Evolutionary conservation across 1,140 invertebrate species (phyloP).

Genomic region (Drosophila oshimai): DNA sequence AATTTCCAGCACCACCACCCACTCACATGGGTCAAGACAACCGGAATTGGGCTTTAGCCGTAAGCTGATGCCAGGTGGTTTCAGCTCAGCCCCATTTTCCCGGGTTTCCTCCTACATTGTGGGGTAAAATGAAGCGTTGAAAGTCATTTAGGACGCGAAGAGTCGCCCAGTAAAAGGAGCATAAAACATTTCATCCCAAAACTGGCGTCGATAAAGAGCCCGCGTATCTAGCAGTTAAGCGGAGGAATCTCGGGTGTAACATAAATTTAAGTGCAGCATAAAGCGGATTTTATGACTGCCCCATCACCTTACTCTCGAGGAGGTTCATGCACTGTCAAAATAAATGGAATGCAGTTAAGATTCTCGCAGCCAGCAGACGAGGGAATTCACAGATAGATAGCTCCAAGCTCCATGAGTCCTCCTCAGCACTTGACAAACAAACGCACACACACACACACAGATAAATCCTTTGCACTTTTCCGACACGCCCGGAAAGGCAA

Average conservation of each 20-base stretch:
- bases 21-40: slow-evolving; percentile 7
- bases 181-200: slow-evolving; percentile 64
- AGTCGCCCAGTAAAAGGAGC: slow-evolving; percentile 51
- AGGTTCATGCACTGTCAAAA: slow-evolving; percentile 58
- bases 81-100: slow-evolving; percentile 9
- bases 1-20: slow-evolving; percentile 20
- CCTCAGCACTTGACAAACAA: slow-evolving; percentile 50
- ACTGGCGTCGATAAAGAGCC: slow-evolving; percentile 57
- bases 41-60: slow-evolving; percentile 1
- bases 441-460: slow-evolving; percentile 34
- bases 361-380: slow-evolving; percentile 1
- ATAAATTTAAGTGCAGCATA: slow-evolving; percentile 80
- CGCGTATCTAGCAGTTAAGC: slow-evolving; percentile 55
- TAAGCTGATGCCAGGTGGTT: slow-evolving; percentile 14
- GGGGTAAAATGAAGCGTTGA: slow-evolving; percentile 45
- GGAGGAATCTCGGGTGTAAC: slow-evolving; percentile 75
- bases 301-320: slow-evolving; percentile 18
- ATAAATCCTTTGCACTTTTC: slow-evolving; percentile 72
- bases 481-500: slow-evolving; percentile 33
- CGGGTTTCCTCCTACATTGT: slow-evolving; percentile 31
- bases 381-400: slow-evolving; percentile 24
- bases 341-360: slow-evolving; percentile 76
- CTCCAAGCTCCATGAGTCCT: slow-evolving; percentile 1
- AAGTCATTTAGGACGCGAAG: slow-evolving; percentile 58
- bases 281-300: slow-evolving; percentile 70